These are phyloP conservation scores for Muschampia plurimacula DNA, from an alignment of 2,888 invertebrate genomes.

Conservation along the genomic window DNA sequence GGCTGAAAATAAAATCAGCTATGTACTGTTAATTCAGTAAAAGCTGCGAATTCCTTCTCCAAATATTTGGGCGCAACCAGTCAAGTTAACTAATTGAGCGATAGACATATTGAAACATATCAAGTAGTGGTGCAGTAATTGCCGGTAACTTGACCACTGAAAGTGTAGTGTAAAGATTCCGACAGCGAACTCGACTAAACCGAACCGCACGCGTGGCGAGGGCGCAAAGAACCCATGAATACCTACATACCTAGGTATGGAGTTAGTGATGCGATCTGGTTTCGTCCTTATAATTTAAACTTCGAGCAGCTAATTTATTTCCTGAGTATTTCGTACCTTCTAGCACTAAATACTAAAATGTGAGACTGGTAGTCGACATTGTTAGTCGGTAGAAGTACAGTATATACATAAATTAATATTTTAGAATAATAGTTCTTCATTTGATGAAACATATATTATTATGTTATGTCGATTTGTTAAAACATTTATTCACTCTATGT, in stretches of 20 bases:
- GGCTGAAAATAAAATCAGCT: conserved; percentile 57
- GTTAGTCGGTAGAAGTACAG: conserved; percentile 79
- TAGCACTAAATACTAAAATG: conserved; percentile 84
- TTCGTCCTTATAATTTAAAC: conserved; percentile 71
- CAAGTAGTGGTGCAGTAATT: conserved; percentile 80
- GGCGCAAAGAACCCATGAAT: conserved; percentile 39
- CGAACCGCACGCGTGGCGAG: conserved; percentile 45
- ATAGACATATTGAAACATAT: conserved; percentile 83
- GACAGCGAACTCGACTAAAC: conserved; percentile 57
- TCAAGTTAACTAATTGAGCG: conserved; percentile 67
- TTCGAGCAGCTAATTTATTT: conserved; percentile 77
- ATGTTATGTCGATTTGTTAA: conserved; percentile 73
- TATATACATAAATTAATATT: conserved; percentile 76
- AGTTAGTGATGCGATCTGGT: conserved; percentile 72
- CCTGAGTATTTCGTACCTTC: conserved; percentile 77
- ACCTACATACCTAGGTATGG: conserved; percentile 42
- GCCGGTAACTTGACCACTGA: conserved; percentile 75
- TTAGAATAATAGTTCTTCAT: conserved; percentile 77
- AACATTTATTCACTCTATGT: conserved; percentile 71
- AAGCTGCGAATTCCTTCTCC: conserved; percentile 71
- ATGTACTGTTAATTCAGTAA: conserved; percentile 70
- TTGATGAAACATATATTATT: conserved; percentile 65
- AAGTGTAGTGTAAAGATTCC: conserved; percentile 79
- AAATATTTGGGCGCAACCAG: conserved; percentile 78
- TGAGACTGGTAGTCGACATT: conserved; percentile 86